These are phyloP conservation scores for Coptodon bakossiorum DNA, from an alignment of 2,113 vertebrate genomes.

Conservation along the genomic window DNA sequence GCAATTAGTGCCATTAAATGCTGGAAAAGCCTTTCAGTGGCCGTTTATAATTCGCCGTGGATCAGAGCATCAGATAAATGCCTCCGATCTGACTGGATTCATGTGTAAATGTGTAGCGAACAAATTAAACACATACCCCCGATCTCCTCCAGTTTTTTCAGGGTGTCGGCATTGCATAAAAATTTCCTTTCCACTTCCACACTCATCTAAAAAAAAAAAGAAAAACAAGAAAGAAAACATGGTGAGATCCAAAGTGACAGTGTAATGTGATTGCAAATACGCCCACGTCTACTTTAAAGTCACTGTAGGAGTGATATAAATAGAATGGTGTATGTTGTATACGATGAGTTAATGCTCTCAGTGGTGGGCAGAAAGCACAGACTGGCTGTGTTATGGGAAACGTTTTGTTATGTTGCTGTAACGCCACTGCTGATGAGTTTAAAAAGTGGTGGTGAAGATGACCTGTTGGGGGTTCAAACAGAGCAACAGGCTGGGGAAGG, in stretches of 20 bases:
- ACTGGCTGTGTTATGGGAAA: not conserved
- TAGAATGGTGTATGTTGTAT: not conserved
- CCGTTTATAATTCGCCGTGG: not conserved
- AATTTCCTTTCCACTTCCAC: slow-evolving; percentile 78
- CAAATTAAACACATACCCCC: slow-evolving; percentile 55
- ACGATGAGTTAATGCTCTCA: not conserved
- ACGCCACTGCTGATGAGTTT: not conserved
- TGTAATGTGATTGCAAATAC: not conserved
- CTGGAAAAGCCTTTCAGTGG: not conserved
- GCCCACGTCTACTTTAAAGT: not conserved
- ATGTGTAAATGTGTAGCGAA: not conserved
- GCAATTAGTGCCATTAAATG: not conserved
- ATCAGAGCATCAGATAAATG: not conserved
- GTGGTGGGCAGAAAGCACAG: not conserved
- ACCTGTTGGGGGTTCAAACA: not conserved
- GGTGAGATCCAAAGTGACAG: not conserved
- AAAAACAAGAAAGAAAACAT: not conserved
- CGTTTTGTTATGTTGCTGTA: not conserved
- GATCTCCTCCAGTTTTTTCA: slow-evolving; percentile 59
- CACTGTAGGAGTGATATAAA: not conserved
- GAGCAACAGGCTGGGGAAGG: not conserved
- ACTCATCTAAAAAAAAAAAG: slow-evolving; percentile 53
- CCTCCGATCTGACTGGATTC: not conserved
- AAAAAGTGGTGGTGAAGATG: not conserved
- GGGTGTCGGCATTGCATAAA: slow-evolving; percentile 53